Evolutionary conservation across 2,888 invertebrate genomes (phyloP).

Genomic region (Limnephilus lunatus): DNA sequence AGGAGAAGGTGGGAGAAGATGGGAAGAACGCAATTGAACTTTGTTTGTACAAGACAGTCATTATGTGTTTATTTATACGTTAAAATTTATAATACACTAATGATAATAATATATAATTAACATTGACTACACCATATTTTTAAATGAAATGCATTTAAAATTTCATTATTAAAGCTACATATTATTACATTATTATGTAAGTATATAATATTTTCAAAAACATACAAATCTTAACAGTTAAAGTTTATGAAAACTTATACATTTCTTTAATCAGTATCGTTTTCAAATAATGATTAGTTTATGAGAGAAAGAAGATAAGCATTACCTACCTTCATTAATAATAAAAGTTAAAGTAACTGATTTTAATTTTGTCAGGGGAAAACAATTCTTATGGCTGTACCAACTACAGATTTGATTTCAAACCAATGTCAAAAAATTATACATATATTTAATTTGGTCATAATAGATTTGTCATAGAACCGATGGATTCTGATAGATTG

Average conservation of each 20-base stretch:
- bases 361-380: neutral
- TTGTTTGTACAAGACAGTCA: constrained; percentile 33
- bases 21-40: neutral
- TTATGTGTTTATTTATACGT: constrained; percentile 28
- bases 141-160: constrained; percentile 38
- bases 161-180: constrained; percentile 41
- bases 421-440: no score
- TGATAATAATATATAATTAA: constrained; percentile 5
- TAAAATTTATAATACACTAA: constrained; percentile 40
- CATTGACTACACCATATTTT: constrained; percentile 39
- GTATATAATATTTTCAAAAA: constrained; percentile 25
- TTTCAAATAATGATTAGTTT: neutral
- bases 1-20: no score
- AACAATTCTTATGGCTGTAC: neutral
- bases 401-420: no score
- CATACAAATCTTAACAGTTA: neutral
- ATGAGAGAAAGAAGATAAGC: neutral
- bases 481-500: no score
- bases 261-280: neutral
- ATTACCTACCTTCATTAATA: neutral
- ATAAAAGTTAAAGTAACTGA: neutral
- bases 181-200: neutral
- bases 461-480: neutral
- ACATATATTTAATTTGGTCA: neutral
- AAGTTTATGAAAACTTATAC: constrained; percentile 6